Conservation (phyloP, 35 echinoderm and acorn worm species). For the Heliocidaris erythrogramma region DNA sequence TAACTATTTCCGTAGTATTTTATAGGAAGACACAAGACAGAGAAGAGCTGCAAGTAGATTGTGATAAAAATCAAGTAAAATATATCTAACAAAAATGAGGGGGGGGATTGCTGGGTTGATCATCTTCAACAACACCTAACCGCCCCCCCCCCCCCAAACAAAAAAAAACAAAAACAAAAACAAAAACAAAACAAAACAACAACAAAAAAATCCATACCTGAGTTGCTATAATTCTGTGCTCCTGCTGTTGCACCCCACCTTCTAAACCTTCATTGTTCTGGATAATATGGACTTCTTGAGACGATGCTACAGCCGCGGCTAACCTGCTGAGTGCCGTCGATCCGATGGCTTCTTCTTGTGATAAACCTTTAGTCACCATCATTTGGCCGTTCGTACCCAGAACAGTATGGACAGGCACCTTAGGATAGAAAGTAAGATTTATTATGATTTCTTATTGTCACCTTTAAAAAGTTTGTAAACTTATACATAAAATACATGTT, state of each 20-base stretch:
- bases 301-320: constrained; percentile 61
- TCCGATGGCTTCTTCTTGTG: constrained; percentile 26
- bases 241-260: background rate
- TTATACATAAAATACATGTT: no score
- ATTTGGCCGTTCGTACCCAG: constrained; percentile 16
- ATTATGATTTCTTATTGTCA: no score
- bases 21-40: no score
- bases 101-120: background rate
- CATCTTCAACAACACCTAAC: background rate
- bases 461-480: no score
- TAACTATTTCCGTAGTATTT: no score
- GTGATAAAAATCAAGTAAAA: no score
- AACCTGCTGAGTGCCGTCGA: constrained; percentile 60
- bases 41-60: no score
- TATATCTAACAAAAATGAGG: background rate
- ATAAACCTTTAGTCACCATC: constrained; percentile 33
- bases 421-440: constrained; percentile 28
- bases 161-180: background rate
- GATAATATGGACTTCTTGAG: constrained; percentile 53
- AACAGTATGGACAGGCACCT: constrained; percentile 46
- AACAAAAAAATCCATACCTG: background rate
- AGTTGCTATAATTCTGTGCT: background rate
- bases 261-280: background rate
- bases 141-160: background rate
- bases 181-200: no score